Base-by-base conservation (phyloP, 2,797 vertebrate species). In the Parauchenoglanis ngamensis region DNA sequence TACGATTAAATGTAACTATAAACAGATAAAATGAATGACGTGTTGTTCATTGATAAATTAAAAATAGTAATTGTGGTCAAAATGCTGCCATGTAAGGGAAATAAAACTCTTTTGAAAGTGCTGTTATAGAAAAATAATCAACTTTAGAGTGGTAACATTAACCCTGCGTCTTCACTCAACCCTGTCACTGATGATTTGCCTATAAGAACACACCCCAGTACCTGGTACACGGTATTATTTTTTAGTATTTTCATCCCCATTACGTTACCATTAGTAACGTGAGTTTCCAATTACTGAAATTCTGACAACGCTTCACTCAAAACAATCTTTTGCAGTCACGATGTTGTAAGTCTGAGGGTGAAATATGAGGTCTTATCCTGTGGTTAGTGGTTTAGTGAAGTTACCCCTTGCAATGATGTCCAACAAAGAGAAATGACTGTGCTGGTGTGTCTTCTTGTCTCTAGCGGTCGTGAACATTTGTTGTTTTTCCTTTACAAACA, bases 401-500 rank as follows among this genome's bases (percentile, higher is more conserved):
- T 82, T 77, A 31, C 49, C 28, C 44, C 86, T 70, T 87, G n/a
- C 83, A 78, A 72, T 2, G 81, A 85, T 63, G 59, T 68, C 59
- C 88, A 82, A 89, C 88, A 90, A 91, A 90, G 31, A 88, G 1
- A 87, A 83, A 65, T n/a, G n/a, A 86, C 79, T 35, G 0, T 4
- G 4, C 72, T 44, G 67, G 89, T 90, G 90, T 83, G 79, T 89
- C 90, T 92, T 88, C 91, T 91, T 80, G 79, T 85, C 87, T 89
- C 86, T 93, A 76, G 87, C 65, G 90, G 77, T 85, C 83, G 85
- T 73, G 70, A 83, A n/a, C 82, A 72, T 91, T 89, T 89, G 86
- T 83, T 89, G 85, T 88, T 89, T 84, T 61, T 88, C 59, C 79
- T 92, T 92, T 88, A 89, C 90, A 90, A 92, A 93, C 87, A 86